These are phyloP conservation scores for Aphrocallistes beatrix DNA, from an alignment of 37 sponge, comb jelly and placozoan genomes.

Conservation along the genomic window DNA sequence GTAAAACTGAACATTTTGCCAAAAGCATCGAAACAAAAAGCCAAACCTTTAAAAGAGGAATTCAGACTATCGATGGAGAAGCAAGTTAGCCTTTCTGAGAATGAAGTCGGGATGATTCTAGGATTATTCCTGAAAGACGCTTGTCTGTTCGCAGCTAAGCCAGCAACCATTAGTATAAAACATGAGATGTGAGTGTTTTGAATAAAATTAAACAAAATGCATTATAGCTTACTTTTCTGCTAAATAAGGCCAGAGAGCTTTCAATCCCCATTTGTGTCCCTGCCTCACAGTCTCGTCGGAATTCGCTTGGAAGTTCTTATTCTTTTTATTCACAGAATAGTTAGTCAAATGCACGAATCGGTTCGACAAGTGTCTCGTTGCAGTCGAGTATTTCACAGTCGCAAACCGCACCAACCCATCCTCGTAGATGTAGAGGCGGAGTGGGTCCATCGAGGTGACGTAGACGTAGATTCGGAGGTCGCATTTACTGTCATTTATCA, in stretches of 20 bases:
- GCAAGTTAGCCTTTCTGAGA: not conserved
- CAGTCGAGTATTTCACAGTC: constrained; percentile 74
- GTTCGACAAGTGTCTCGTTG: constrained; percentile 65
- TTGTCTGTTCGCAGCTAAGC: not conserved
- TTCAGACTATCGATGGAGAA: not conserved
- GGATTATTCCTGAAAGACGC: not conserved
- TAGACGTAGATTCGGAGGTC: constrained; percentile 92
- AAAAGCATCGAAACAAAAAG: not conserved
- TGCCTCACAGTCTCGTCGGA: constrained; percentile 71
- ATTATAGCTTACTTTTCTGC: not conserved
- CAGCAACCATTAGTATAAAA: not conserved
- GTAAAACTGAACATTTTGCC: not conserved
- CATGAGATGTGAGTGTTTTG: not conserved
- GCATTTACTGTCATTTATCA: constrained; percentile 90
- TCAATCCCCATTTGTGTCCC: constrained; percentile 82
- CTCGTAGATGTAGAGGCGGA: constrained; percentile 69
- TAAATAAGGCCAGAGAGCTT: not conserved
- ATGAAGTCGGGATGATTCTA: not conserved
- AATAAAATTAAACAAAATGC: not conserved
- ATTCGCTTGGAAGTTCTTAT: constrained; percentile 53
- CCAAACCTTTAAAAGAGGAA: not conserved
- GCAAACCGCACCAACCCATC: constrained; percentile 91
- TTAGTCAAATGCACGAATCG: constrained; percentile 81
- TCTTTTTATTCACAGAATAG: constrained; percentile 79
- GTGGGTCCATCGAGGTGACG: constrained; percentile 76